A percentile compares a stretch with the other conserved stretches of the same genome.
Conservation (phyloP, 2,797 vertebrate genomes). For the Bucorvus abyssinicus region DNA sequence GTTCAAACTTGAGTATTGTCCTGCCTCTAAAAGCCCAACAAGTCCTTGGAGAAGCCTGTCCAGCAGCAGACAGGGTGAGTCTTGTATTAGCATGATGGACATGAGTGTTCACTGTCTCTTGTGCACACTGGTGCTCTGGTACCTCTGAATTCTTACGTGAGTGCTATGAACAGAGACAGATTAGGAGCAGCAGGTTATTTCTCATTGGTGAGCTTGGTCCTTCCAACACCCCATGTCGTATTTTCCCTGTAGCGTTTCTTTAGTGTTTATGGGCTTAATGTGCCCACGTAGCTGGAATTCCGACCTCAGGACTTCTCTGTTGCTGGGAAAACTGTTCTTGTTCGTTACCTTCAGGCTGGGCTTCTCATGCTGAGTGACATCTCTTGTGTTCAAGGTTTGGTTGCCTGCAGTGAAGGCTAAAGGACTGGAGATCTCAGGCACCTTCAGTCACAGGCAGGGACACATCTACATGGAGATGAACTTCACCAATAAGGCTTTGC, state of each 20-base stretch:
- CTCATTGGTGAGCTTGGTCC: background rate
- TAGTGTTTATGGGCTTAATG: background rate
- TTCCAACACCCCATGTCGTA: background rate
- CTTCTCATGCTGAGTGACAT: background rate
- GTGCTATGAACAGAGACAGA: background rate
- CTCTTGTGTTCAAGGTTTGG: slow-evolving; percentile 86
- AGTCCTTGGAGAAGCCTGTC: background rate
- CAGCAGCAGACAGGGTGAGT: background rate
- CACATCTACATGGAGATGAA: slow-evolving; percentile 99
- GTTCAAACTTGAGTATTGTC: background rate
- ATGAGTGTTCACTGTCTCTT: background rate
- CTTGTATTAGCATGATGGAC: background rate
- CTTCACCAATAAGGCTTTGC: slow-evolving; percentile 97
- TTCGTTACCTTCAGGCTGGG: background rate
- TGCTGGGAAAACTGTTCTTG: background rate
- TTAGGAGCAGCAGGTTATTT: slow-evolving; percentile 18
- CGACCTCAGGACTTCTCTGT: background rate
- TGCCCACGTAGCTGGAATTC: background rate
- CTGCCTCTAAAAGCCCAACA: background rate
- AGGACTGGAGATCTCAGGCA: slow-evolving; percentile 94
- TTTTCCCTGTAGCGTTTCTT: background rate
- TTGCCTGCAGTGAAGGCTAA: slow-evolving; percentile 97
- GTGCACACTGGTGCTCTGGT: background rate
- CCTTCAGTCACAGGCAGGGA: slow-evolving; percentile 93
- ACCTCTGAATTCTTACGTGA: background rate